These are phyloP conservation scores for Drosophila persimilis DNA, from an alignment of 1,140 invertebrate genomes.

Conservation along the genomic window DNA sequence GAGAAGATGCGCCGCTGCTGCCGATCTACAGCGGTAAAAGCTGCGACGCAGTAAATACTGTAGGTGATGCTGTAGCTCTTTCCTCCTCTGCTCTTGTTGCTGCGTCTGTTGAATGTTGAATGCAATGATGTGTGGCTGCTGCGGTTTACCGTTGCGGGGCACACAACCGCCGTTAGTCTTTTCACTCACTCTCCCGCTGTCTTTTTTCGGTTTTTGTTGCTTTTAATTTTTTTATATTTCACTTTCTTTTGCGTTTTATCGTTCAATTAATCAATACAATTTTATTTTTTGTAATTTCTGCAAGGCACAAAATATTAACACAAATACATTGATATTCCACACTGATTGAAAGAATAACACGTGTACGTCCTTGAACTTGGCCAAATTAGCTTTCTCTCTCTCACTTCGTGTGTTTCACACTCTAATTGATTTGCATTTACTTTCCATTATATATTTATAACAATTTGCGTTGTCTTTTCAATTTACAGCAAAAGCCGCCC, in stretches of 20 bases:
- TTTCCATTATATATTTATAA: conserved; percentile 17
- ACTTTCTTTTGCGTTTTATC: conserved; percentile 34
- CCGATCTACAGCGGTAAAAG: conserved; percentile 62
- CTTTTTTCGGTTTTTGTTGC: conserved; percentile 14
- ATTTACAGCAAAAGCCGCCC: conserved; percentile 20
- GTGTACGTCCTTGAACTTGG: conserved; percentile 13
- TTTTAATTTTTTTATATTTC: conserved; percentile 46
- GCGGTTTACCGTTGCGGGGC: conserved; percentile 26
- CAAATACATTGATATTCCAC: neutral
- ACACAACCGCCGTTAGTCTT: conserved; percentile 18
- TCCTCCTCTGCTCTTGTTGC: conserved; percentile 15
- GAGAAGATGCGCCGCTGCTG: conserved; percentile 27
- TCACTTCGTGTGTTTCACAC: neutral
- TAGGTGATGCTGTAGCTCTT: conserved; percentile 7
- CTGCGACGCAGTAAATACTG: conserved; percentile 69
- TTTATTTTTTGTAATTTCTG: conserved; percentile 22
- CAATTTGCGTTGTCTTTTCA: conserved; percentile 3
- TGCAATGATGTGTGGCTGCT: conserved; percentile 34
- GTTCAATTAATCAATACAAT: neutral
- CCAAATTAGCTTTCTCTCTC: neutral
- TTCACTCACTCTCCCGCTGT: conserved; percentile 13
- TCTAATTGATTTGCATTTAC: conserved; percentile 25
- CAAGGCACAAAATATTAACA: conserved; percentile 16
- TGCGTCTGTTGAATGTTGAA: conserved; percentile 36
- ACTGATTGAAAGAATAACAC: neutral